Evolutionary conservation across 2,888 invertebrate genomes (phyloP).

Genomic region (Elaeidobius kamerunicus): DNA sequence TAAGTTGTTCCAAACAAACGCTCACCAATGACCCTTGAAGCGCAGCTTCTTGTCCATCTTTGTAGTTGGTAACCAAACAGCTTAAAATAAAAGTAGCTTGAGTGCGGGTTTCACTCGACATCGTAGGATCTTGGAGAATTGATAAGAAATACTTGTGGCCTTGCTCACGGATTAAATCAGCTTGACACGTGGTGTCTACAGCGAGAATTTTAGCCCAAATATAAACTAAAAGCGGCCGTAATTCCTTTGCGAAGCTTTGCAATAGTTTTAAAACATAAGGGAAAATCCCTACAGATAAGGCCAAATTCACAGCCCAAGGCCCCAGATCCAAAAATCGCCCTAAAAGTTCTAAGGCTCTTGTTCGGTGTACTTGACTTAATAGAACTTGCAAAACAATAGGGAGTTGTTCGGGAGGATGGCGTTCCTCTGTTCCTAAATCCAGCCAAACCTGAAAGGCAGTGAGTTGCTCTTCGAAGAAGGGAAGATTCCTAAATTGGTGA

Average conservation of each 20-base stretch:
- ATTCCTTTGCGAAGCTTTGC: constrained; percentile 90
- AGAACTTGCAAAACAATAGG: constrained; percentile 93
- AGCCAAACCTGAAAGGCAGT: constrained; percentile 98
- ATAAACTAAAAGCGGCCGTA: constrained; percentile 90
- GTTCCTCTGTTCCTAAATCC: constrained; percentile 66
- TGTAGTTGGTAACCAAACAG: constrained; percentile 87
- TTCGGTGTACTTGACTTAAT: constrained; percentile 78
- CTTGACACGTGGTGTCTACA: constrained; percentile 92
- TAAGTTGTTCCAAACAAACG: constrained; percentile 85
- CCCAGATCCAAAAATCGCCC: constrained; percentile 91
- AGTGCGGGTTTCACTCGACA: constrained; percentile 84
- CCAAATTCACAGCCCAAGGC: constrained; percentile 92
- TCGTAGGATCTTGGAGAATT: constrained; percentile 82
- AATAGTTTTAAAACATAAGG: constrained; percentile 96
- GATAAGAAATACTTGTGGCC: constrained; percentile 94
- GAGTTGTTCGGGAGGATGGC: constrained; percentile 91
- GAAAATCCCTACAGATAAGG: constrained; percentile 96
- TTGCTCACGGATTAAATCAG: constrained; percentile 89
- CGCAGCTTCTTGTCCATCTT: constrained; percentile 86
- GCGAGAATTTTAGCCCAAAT: constrained; percentile 99
- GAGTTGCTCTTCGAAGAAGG: constrained; percentile 96
- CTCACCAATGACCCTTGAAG: constrained; percentile 87
- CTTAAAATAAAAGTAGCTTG: constrained; percentile 94
- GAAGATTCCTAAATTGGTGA: constrained; percentile 68
- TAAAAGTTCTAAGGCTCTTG: constrained; percentile 90